phyloP scores from a whole-genome alignment of 2,113 vertebrate genomes.

The Dicentrarchus labrax region DNA sequence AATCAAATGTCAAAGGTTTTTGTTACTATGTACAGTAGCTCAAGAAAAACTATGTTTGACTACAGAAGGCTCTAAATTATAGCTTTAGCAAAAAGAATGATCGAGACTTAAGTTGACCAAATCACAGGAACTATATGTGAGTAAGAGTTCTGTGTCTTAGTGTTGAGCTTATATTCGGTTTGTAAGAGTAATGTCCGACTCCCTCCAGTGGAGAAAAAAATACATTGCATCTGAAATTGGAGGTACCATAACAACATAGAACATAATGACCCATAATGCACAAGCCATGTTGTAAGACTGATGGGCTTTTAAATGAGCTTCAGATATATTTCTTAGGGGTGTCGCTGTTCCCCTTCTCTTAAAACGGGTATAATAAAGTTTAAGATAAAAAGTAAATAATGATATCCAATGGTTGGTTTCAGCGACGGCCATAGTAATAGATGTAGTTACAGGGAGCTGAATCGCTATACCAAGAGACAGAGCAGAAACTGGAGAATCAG shows the following conservation, averaged over 20 bases:
- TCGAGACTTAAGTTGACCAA: neutral
- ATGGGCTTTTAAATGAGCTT: slow-evolving; percentile 25
- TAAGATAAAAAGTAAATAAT: slow-evolving; percentile 51
- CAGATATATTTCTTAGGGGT: slow-evolving; percentile 20
- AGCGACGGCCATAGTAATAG: neutral
- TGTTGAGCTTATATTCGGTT: neutral
- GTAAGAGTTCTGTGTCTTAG: neutral
- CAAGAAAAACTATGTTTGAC: neutral
- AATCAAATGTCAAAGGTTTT: neutral
- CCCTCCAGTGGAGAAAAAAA: slow-evolving; percentile 50
- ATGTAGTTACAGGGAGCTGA: slow-evolving; percentile 33
- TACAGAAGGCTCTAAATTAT: neutral
- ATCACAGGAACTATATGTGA: neutral
- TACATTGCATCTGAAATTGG: slow-evolving; percentile 13
- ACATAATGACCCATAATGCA: slow-evolving; percentile 16
- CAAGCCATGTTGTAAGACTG: slow-evolving; percentile 1
- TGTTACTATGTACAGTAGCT: neutral
- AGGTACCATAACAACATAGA: neutral
- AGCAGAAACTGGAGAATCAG: slow-evolving; percentile 89
- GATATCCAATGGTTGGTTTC: slow-evolving; percentile 44
- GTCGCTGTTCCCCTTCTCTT: neutral
- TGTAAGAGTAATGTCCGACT: neutral
- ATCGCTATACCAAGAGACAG: slow-evolving; percentile 77
- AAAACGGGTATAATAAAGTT: slow-evolving; percentile 38
- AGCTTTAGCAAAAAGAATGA: neutral